Conservation (phyloP, 2,888 invertebrate genomes). For the Agriopis aurantiaria region DNA sequence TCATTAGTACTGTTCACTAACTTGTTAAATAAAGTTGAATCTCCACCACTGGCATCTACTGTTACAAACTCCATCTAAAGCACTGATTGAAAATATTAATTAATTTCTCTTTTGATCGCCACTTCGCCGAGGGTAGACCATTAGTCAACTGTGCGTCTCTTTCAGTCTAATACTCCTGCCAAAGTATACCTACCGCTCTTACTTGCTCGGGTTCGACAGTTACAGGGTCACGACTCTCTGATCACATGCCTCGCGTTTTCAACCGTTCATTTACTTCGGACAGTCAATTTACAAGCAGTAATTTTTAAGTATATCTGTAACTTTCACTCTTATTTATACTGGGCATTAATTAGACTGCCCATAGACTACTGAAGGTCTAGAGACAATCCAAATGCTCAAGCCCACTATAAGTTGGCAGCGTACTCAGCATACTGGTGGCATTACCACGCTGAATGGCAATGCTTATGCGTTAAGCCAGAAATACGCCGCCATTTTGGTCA, state of each 20-base stretch:
- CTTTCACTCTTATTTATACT: too few species aligned
- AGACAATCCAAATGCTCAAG: too few species aligned
- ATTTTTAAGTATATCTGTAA: too few species aligned
- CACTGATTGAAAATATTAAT: conserved; percentile 43
- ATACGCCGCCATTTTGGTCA: too few species aligned
- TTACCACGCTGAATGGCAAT: too few species aligned
- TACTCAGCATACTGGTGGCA: too few species aligned
- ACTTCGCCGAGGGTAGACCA: conserved; percentile 13
- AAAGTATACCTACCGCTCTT: neutral
- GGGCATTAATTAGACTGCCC: too few species aligned
- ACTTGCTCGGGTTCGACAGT: neutral
- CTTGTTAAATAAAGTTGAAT: neutral
- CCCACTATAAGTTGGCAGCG: too few species aligned
- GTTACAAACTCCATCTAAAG: conserved; percentile 10
- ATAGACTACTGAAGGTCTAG: too few species aligned
- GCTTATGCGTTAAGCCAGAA: too few species aligned
- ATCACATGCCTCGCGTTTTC: neutral
- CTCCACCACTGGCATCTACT: neutral
- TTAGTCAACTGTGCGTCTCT: conserved; percentile 23
- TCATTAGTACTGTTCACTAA: neutral
- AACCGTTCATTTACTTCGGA: neutral
- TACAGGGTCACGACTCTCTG: neutral
- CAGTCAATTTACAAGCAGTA: too few species aligned
- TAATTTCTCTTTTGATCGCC: conserved; percentile 38
- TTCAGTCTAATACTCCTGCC: neutral